phyloP scores from a whole-genome alignment of 1,140 invertebrate genomes.

The Elymnias hypermnestra region DNA sequence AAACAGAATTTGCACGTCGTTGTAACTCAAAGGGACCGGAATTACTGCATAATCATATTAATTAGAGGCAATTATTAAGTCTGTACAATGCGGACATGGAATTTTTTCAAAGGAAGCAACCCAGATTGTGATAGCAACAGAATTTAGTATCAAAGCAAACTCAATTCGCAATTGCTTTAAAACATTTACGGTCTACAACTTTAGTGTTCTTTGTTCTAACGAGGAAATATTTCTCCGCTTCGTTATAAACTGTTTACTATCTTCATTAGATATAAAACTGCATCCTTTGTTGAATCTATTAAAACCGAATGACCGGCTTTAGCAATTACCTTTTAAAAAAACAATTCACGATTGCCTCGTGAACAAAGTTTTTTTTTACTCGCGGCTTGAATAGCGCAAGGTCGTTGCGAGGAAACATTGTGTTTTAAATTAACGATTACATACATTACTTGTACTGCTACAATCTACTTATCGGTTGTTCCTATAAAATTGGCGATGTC shows the following conservation, averaged over 20 bases:
- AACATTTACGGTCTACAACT: neutral
- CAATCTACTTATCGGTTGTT: neutral
- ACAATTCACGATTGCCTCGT: slow-evolving; percentile 30
- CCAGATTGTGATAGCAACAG: too few species aligned
- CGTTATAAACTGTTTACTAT: slow-evolving; percentile 17
- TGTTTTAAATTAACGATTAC: slow-evolving; percentile 2
- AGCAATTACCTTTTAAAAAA: slow-evolving; percentile 25
- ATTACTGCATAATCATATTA: too few species aligned
- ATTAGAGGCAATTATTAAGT: too few species aligned
- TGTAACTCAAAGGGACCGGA: too few species aligned
- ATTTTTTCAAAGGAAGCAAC: too few species aligned
- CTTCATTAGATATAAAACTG: slow-evolving; percentile 21
- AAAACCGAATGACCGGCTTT: slow-evolving; percentile 17
- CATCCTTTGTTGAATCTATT: slow-evolving; percentile 15
- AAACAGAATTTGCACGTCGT: too few species aligned
- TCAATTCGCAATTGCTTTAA: neutral
- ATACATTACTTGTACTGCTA: slow-evolving; percentile 16
- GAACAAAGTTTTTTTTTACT: slow-evolving; percentile 37
- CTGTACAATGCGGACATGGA: too few species aligned
- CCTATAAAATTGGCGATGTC: slow-evolving; percentile 18
- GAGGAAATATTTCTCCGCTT: neutral
- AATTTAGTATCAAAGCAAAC: neutral
- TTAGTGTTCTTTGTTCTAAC: slow-evolving; percentile 3
- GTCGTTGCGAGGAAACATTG: slow-evolving; percentile 16
- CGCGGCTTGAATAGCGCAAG: slow-evolving; percentile 20